A percentile compares a stretch with the other conserved stretches of the same genome.
Conservation (phyloP, 1,140 invertebrate genomes). For the Drosophila azteca region DNA sequence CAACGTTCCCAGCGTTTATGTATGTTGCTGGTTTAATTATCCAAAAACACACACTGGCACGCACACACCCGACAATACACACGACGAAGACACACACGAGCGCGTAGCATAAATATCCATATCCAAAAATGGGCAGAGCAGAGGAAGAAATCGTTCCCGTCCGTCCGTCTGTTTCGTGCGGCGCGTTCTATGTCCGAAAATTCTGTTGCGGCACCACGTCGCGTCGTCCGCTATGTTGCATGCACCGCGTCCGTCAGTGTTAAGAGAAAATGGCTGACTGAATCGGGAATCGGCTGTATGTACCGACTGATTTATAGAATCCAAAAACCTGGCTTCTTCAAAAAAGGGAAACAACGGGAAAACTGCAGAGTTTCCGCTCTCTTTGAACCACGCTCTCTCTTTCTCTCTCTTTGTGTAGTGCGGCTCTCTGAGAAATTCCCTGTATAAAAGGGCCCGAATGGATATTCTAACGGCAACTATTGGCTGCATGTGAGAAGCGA, state of each 20-base stretch:
- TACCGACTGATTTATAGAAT: constrained; percentile 64
- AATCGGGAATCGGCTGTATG: constrained; percentile 51
- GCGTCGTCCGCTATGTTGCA: constrained; percentile 58
- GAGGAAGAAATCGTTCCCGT: constrained; percentile 44
- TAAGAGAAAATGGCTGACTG: constrained; percentile 82
- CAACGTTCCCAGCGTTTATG: too few species aligned
- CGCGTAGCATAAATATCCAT: constrained; percentile 55
- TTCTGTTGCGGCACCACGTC: constrained; percentile 30
- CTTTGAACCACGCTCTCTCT: neutral
- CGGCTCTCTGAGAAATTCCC: constrained; percentile 52
- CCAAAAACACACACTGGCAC: constrained; percentile 25
- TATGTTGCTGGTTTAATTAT: constrained; percentile 56
- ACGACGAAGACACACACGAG: constrained; percentile 15
- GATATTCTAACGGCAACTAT: constrained; percentile 66
- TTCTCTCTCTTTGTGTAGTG: neutral
- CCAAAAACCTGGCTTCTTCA: constrained; percentile 47
- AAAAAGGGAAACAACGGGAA: constrained; percentile 47
- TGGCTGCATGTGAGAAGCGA: constrained; percentile 3
- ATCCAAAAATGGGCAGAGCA: constrained; percentile 46
- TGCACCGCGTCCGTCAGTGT: constrained; percentile 75
- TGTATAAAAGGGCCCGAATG: constrained; percentile 39
- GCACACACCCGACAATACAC: constrained; percentile 22
- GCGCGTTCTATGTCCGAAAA: constrained; percentile 34
- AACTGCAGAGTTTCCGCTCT: constrained; percentile 26
- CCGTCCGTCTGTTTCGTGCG: constrained; percentile 36